Evolutionary conservation across 2,888 invertebrate genomes (phyloP), one percentile per base, ranked within the genome.

Genomic region (Julus scanicus): DNA sequence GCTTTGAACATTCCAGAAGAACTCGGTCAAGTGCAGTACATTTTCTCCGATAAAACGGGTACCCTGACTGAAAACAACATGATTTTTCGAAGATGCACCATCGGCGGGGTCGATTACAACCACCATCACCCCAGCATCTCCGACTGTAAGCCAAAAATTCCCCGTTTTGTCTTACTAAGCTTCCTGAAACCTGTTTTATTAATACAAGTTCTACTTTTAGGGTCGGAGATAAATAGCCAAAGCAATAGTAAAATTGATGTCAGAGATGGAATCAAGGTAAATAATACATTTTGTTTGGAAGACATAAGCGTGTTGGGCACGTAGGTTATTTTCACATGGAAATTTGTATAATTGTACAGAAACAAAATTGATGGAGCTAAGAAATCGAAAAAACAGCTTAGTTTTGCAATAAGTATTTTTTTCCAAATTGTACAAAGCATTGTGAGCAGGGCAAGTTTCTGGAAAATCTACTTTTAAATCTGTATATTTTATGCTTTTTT

Each of bases 41-140:
- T 99, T 90, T 99, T 99, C 93, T 97, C 97, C 13, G 99, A 99
- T 92, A 99, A 99, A 93, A 99, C 99, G 0, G 99, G 99, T 8
- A 99, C 99, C 1, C 93, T 99, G 88, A 99, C 99, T 0, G 98
- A 99, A 93, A 99, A 99, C 92, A 96, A 97, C 89, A 99, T 99
- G 99, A 94, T 98, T 91, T 99, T 99, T 93, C 95, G 97, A 88
- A 94, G 96, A 86, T 99, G 98, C 91, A 95, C 96, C 2, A 95
- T 99, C 44, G 96, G 95, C 40, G 98, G 98, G 0, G 94, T 95
- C 80, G 98, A 99, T 92, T 99, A 97, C 92, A 95, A 96, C 91
- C 97, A 97, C 92, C 95, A 95, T 0, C 94, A 95, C 44, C 94
- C 96, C 20, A 88, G 88, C 40, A 57, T 89, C 13, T 88, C 89